phyloP scores from a whole-genome alignment of 2,113 vertebrate genomes.

The Nerophis lumbriciformis region DNA sequence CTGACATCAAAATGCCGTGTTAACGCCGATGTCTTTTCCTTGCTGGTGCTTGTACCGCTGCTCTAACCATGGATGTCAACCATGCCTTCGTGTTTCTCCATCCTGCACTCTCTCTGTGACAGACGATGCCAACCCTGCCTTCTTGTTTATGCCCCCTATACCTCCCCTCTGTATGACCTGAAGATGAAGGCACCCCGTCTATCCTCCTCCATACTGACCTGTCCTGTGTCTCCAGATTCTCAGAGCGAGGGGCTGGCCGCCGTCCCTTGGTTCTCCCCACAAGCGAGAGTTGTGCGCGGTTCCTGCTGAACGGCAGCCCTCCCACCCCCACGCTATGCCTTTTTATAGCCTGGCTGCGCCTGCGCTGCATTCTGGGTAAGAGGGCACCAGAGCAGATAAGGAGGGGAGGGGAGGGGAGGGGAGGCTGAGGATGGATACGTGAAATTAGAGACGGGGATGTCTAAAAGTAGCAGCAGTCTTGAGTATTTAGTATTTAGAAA shows the following conservation, averaged over 20 bases:
- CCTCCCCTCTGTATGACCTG: not conserved
- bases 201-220: constrained; percentile 71
- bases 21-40: too few relatives aligned
- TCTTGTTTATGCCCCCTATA: not conserved
- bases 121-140: not conserved
- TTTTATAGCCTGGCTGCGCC: constrained; percentile 71
- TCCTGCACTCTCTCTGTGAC: not conserved
- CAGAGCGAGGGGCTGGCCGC: constrained; percentile 51
- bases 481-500: not conserved
- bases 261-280: constrained; percentile 51
- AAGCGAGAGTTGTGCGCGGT: constrained; percentile 54
- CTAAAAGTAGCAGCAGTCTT: not conserved
- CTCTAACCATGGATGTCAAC: not conserved
- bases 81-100: constrained; percentile 18
- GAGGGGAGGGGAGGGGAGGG: constrained; percentile 16
- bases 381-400: constrained; percentile 30
- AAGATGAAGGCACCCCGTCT: too few relatives aligned
- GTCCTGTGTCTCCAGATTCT: constrained; percentile 53
- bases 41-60: too few relatives aligned
- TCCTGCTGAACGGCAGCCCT: constrained; percentile 68
- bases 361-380: constrained; percentile 71
- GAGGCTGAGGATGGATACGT: constrained; percentile 5
- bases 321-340: constrained; percentile 53
- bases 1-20: too few relatives aligned
- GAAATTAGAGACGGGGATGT: constrained; percentile 16